Evolutionary conservation across 2,113 vertebrate genomes (phyloP).

Genomic region (Pseudopipra pipra): DNA sequence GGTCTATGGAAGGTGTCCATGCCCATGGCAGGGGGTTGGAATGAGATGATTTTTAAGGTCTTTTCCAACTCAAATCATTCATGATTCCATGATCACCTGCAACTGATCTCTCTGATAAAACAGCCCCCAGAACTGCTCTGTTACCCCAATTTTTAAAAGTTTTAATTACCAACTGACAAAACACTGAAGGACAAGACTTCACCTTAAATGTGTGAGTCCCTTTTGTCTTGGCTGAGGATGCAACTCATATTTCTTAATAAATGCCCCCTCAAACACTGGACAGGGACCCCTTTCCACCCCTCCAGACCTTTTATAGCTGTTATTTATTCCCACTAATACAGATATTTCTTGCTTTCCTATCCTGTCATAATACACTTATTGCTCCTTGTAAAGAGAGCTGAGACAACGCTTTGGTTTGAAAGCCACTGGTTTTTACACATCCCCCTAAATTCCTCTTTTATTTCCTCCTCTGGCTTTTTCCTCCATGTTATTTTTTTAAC

Average conservation of each 20-base stretch:
- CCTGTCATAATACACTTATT: background rate
- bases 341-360: background rate
- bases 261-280: rapidly evolving
- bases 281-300: too few species aligned
- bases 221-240: background rate
- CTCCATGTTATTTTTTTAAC: rapidly evolving
- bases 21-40: background rate
- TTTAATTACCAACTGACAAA: background rate
- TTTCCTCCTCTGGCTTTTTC: background rate
- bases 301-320: background rate
- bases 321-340: background rate
- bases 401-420: background rate
- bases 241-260: background rate
- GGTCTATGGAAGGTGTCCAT: background rate
- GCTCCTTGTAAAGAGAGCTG: background rate
- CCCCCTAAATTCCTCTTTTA: background rate
- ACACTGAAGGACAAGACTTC: background rate
- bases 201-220: background rate
- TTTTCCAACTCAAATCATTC: background rate
- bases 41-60: background rate
- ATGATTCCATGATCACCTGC: background rate
- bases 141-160: background rate
- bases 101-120: background rate
- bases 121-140: background rate
- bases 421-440: background rate